A percentile compares a stretch with the other conserved stretches of the same genome.
phyloP scores from a whole-genome alignment of 1,140 invertebrate genomes.

The Zaprionus inermis region DNA sequence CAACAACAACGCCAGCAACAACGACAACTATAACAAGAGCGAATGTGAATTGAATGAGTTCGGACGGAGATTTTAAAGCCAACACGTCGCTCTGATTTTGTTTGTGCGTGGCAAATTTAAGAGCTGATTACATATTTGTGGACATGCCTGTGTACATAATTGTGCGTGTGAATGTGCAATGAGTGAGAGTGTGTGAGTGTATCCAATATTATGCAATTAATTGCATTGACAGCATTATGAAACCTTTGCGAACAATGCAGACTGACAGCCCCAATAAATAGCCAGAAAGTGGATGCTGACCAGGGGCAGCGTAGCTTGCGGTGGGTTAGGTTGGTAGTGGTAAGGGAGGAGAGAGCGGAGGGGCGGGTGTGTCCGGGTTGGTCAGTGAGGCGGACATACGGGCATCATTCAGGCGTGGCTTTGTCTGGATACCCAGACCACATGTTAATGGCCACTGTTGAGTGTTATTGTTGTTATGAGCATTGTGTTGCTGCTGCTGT shows the following conservation, averaged over 20 bases:
- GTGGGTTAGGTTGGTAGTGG: neutral
- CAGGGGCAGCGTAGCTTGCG: neutral
- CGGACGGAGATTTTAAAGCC: constrained; percentile 39
- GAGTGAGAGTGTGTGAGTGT: constrained; percentile 20
- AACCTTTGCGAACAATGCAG: constrained; percentile 63
- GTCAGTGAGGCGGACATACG: neutral
- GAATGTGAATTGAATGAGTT: constrained; percentile 26
- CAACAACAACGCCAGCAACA: constrained; percentile 18
- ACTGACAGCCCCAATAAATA: constrained; percentile 67
- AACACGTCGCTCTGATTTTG: constrained; percentile 31
- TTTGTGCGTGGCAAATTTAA: constrained; percentile 46
- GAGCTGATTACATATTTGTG: constrained; percentile 29
- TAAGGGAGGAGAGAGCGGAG: neutral
- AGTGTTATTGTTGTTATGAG: constrained; percentile 49
- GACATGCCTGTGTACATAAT: constrained; percentile 13
- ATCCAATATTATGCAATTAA: constrained; percentile 73
- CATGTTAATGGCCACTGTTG: constrained; percentile 50
- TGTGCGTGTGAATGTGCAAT: constrained; percentile 8
- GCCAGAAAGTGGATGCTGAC: constrained; percentile 33
- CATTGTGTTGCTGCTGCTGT: too few relatives aligned
- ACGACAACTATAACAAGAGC: constrained; percentile 28
- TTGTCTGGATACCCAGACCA: constrained; percentile 36
- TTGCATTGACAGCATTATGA: constrained; percentile 78
- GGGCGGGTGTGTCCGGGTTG: neutral
- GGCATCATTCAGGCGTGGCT: constrained; percentile 25